These are phyloP conservation scores for Pseudorectes ferrugineus DNA, from an alignment of 2,113 vertebrate species.

Conservation along the genomic window DNA sequence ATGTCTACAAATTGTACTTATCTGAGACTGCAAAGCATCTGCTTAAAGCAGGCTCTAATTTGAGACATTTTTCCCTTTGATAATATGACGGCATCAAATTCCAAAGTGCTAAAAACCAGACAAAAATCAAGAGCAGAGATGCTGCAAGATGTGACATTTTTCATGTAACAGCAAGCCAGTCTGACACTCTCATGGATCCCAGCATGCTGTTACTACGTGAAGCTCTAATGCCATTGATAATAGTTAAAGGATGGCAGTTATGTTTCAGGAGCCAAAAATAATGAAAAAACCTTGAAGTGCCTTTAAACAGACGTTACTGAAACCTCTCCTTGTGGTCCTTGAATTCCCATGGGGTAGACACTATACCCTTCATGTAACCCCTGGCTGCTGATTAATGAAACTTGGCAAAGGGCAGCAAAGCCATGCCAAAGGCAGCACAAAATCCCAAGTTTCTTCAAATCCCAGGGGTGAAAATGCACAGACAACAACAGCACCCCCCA, in stretches of 20 bases:
- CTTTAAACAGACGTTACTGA: background rate
- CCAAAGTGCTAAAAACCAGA: slow-evolving; percentile 29
- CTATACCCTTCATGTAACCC: slow-evolving; percentile 8
- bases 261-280: background rate
- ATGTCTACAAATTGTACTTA: background rate
- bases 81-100: slow-evolving; percentile 6
- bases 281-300: background rate
- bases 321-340: background rate
- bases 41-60: slow-evolving; percentile 36
- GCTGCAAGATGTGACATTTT: slow-evolving; percentile 38
- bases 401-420: slow-evolving; percentile 5
- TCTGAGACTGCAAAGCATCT: background rate
- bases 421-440: slow-evolving; percentile 25
- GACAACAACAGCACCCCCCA: background rate
- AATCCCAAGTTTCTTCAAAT: slow-evolving; percentile 42
- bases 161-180: slow-evolving; percentile 38
- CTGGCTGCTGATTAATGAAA: slow-evolving; percentile 46
- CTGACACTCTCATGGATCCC: slow-evolving; percentile 22
- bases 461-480: background rate
- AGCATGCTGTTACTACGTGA: background rate
- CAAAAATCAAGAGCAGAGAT: slow-evolving; percentile 29
- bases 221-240: slow-evolving; percentile 25
- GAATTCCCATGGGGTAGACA: slow-evolving; percentile 2
- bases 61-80: slow-evolving; percentile 31
- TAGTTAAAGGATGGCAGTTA: background rate